Conservation (phyloP, 2,797 vertebrate species). For the Gallinago solitaria region DNA sequence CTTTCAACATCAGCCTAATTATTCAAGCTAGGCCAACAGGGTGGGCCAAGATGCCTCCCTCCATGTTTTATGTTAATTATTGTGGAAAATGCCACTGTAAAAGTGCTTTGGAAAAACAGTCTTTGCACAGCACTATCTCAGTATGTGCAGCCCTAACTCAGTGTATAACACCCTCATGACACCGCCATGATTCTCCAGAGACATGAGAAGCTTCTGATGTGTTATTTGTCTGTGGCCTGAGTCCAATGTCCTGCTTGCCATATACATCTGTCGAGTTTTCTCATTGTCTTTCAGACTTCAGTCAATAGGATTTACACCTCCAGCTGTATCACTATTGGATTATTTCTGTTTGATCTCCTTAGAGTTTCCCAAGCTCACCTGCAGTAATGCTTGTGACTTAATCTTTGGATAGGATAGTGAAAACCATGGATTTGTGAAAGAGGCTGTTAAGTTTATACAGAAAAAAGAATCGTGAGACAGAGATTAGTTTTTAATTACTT, state of each 20-base stretch:
- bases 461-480: background rate
- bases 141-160: background rate
- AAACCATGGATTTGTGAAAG: background rate
- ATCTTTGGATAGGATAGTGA: background rate
- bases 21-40: background rate
- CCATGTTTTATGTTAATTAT: background rate
- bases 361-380: background rate
- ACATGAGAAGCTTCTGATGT: background rate
- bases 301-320: background rate
- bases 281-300: background rate
- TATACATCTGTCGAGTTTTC: background rate
- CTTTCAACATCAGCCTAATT: background rate
- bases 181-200: background rate
- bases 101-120: background rate
- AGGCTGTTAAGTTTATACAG: background rate
- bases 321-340: background rate
- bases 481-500: slow-evolving; percentile 24
- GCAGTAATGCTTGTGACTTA: background rate
- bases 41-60: background rate
- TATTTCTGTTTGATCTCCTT: background rate
- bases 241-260: rapidly evolving
- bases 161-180: background rate
- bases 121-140: background rate
- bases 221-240: background rate
- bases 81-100: background rate